Base-by-base conservation (phyloP, 2,797 vertebrate species). In the Simalia tracyae region DNA sequence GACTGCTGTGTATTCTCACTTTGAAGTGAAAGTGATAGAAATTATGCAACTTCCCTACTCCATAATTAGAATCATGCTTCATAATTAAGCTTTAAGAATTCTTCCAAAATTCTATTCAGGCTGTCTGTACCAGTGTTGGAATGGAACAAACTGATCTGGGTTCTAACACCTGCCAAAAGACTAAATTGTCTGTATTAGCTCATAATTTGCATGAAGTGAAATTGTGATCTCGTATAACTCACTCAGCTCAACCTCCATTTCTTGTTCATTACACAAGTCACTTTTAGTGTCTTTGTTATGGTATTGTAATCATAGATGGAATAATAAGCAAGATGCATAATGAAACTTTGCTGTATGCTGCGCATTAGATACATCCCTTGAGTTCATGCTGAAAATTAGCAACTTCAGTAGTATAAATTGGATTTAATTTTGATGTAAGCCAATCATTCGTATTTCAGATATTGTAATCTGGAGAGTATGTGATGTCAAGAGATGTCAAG, bases 1-100 rank as follows among this genome's bases (percentile, higher is more conserved):
- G 89, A 90, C 54, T 95, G 85, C 90, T 94, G 12, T 0, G 54
- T 92, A 93, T 89, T 63, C 84, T 61, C 9, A 93, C 92, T 89
- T 76, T 91, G 93, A 17, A 0, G 1, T 64, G 86, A 93, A 92
- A 89, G 56, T 89, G 92, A 92, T 54, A 1, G 91, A 86, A 93
- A 89, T 28, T 36, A 76, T 36, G 42, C 42, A 46, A 85, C 24
- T 57, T 11, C 24, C 8, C 60, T 36, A 31, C 0, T 84, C 61
- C 84, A 61, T 89, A 57, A 64, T 85, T 63, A 66, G 50, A 88
- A 89, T 89, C 17, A 57, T 56, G 76, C 66, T 84, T 92, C 72
- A 59, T 31, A 89, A 66, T 68, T 28, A 57, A 19, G 76, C 63
- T 92, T 89, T 92, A n/a, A 89, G 81, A 54, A 84, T 68, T 84